Percentiles rank a stretch among this genome's conserved stretches.
Evolutionary conservation across 1,140 invertebrate species (phyloP).

Genomic region (Calosoma granatense): DNA sequence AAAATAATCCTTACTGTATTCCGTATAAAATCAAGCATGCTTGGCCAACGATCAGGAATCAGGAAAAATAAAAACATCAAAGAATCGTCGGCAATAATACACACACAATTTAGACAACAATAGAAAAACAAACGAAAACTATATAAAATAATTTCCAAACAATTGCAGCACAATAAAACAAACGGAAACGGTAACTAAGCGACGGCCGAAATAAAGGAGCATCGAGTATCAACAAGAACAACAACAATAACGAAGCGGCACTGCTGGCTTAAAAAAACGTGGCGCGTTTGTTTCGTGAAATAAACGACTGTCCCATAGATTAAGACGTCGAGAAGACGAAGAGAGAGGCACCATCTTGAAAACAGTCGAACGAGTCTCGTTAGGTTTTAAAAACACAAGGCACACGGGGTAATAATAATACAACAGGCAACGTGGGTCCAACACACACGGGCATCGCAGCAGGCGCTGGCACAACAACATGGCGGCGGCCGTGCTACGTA

Average conservation of each 20-base stretch:
- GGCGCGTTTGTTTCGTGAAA: not conserved
- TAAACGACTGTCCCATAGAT: constrained; percentile 1
- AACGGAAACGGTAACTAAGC: no score
- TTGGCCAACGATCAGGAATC: not conserved
- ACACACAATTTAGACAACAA: not conserved
- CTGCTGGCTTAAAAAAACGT: not conserved
- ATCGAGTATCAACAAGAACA: no score
- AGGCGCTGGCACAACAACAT: not conserved
- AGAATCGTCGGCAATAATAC: not conserved
- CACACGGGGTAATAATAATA: not conserved
- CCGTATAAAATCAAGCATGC: not conserved
- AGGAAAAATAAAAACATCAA: not conserved
- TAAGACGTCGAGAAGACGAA: not conserved
- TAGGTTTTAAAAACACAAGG: no score
- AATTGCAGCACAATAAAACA: no score
- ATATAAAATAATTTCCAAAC: not conserved
- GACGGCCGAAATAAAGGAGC: no score
- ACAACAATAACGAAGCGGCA: not conserved
- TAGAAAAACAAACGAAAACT: not conserved
- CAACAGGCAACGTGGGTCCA: no score
- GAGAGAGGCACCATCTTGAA: not conserved
- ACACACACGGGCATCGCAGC: no score
- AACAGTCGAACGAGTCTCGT: not conserved
- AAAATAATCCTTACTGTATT: not conserved
- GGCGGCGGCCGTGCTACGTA: no score